Percentiles rank a stretch among this genome's conserved stretches.
Evolutionary conservation across 2,797 vertebrate species (phyloP).

Genomic region (Antrozous pallidus): DNA sequence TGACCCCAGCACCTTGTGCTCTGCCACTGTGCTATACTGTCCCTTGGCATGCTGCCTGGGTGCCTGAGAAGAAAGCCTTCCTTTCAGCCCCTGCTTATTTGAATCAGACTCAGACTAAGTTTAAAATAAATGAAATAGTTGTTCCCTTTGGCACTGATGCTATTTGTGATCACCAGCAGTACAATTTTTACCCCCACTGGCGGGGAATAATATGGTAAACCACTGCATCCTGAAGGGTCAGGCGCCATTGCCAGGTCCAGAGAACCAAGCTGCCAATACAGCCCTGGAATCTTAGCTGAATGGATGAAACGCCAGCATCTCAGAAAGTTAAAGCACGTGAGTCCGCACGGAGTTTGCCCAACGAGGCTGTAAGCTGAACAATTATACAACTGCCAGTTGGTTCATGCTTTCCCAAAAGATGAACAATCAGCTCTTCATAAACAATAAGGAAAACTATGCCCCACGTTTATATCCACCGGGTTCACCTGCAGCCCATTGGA

Average conservation of each 20-base stretch:
- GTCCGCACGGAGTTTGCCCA: not conserved
- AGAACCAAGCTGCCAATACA: not conserved
- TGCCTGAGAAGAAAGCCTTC: not conserved
- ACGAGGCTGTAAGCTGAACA: not conserved
- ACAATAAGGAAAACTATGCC: not conserved
- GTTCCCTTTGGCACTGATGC: not conserved
- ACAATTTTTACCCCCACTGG: not conserved
- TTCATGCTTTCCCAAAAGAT: not conserved
- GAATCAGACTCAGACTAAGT: not conserved
- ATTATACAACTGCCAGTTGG: not conserved
- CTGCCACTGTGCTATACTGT: rapidly evolving
- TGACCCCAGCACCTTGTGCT: not conserved
- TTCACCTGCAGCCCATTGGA: not conserved
- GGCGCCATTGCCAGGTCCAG: not conserved
- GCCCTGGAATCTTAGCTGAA: too few relatives aligned
- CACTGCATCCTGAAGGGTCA: not conserved
- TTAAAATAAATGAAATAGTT: not conserved
- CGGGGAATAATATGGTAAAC: too few relatives aligned
- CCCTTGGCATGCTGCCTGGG: not conserved
- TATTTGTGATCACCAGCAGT: too few relatives aligned
- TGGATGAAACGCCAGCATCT: not conserved
- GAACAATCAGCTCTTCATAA: not conserved
- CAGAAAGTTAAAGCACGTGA: not conserved
- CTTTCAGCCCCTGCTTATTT: not conserved
- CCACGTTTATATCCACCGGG: not conserved